Evolutionary conservation across 2,113 vertebrate species (phyloP).

Genomic region (Nibea albiflora): DNA sequence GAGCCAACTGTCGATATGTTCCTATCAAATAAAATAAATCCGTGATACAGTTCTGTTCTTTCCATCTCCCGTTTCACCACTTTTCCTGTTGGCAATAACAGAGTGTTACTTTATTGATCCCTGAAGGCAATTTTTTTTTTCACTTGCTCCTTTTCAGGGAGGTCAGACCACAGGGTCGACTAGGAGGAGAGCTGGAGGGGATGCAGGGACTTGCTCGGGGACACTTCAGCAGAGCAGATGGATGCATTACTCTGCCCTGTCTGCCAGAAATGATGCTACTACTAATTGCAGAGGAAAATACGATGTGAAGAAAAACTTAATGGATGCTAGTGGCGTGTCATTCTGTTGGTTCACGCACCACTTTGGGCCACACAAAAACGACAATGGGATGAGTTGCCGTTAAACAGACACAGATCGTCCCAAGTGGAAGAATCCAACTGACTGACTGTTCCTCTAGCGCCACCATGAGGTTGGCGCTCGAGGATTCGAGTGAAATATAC

Average conservation of each 20-base stretch:
- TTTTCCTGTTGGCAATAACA: not conserved
- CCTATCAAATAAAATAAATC: not conserved
- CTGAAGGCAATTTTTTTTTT: constrained; percentile 7
- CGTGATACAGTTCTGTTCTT: not conserved
- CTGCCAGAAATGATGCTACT: not conserved
- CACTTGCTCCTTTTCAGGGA: not conserved
- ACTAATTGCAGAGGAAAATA: not conserved
- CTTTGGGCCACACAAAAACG: not conserved
- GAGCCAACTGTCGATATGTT: not conserved
- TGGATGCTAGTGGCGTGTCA: not conserved
- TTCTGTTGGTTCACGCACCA: not conserved
- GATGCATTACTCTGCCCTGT: not conserved
- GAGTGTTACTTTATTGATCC: constrained; percentile 30
- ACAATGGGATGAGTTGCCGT: not conserved
- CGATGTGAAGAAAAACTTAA: not conserved
- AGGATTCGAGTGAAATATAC: not conserved
- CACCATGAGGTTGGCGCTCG: not conserved
- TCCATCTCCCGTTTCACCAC: not conserved
- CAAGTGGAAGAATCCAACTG: not conserved
- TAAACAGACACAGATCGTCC: not conserved
- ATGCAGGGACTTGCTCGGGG: not conserved
- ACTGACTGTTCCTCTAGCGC: not conserved
- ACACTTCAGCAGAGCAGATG: not conserved
- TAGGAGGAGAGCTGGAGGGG: not conserved
- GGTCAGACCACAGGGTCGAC: constrained; percentile 4